A percentile compares a stretch with the other conserved stretches of the same genome.
Conservation (phyloP, 2,797 vertebrate genomes). For the Nyctibius grandis region DNA sequence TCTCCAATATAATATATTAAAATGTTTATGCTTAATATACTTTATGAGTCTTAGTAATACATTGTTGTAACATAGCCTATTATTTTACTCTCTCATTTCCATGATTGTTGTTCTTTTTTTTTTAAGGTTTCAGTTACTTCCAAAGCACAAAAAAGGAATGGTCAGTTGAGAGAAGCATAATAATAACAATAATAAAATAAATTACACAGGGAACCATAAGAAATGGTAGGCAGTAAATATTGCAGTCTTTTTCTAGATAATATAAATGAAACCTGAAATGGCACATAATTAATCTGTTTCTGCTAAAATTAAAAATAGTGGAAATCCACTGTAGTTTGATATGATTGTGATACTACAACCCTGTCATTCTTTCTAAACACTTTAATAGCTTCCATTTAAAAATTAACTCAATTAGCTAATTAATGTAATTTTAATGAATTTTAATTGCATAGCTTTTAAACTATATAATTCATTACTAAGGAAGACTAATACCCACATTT, state of each 20-base stretch:
- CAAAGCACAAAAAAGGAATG: not conserved
- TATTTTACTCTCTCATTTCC: not conserved
- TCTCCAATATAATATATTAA: not conserved
- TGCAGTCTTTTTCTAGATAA: not conserved
- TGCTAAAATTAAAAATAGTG: not conserved
- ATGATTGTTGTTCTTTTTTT: not conserved
- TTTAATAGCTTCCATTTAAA: not conserved
- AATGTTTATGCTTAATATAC: not conserved
- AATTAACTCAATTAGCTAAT: not conserved
- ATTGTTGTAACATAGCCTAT: not conserved
- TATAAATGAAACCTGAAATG: not conserved
- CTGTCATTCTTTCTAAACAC: not conserved
- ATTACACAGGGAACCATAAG: not conserved
- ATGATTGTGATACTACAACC: not conserved
- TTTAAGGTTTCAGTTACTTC: not conserved
- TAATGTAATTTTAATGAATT: not conserved
- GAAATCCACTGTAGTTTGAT: not conserved
- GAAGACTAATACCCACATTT: not conserved
- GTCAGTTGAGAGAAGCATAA: not conserved
- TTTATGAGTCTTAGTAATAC: not conserved
- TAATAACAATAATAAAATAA: not conserved
- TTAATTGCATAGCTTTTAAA: not conserved
- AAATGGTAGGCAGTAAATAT: not conserved
- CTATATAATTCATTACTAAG: not conserved
- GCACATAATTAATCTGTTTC: not conserved